Evolutionary conservation across 2,888 invertebrate species (phyloP), one percentile per base, ranked within the genome.

Genomic region (Ormyrus pomaceus): DNA sequence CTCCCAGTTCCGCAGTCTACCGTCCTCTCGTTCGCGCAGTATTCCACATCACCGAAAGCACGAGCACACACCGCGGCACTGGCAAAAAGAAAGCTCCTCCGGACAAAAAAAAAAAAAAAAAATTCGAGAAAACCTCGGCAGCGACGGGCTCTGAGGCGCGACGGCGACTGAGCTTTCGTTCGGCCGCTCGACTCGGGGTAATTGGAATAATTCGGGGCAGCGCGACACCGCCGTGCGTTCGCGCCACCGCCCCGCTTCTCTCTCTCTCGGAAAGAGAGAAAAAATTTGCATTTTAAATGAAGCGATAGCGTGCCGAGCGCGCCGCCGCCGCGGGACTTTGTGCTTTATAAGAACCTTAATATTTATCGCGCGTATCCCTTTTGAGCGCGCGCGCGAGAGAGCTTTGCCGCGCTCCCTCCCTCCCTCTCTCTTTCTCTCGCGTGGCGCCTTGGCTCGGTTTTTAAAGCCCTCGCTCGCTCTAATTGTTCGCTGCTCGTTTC

Each of bases 231-330:
- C 34, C 58, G 68, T 45, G 79, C 87, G 88, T 89, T 88, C 88
- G 88, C 88, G 89, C 89, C 88, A 89, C 86, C 19, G 84, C 86
- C 84, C 82, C 66, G 71, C 3, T 4, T 34, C 34, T 34, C 34
- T 34, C 34, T 34, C 34, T 34, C 34, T 34, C 68, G 73, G 59
- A 56, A 79, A 81, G 72, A 80, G 80, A 69, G 74, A 59, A 82
- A 85, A 87, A 89, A 90, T 90, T 90, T 89, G 90, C 90, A 90
- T 90, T 90, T 90, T 90, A 90, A 90, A 90, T 90, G 90, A 90
- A 90, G 88, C 89, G 87, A 90, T 90, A 86, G 90, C 90, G 90
- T 90, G 90, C 87, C 85, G 34, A 34, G 81, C 59, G 84, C 83
- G 83, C 83, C 7, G 34, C 55, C 0, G 34, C 65, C 50, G 83